Conservation (phyloP, 2,797 vertebrate species). For the Antrozous pallidus region DNA sequence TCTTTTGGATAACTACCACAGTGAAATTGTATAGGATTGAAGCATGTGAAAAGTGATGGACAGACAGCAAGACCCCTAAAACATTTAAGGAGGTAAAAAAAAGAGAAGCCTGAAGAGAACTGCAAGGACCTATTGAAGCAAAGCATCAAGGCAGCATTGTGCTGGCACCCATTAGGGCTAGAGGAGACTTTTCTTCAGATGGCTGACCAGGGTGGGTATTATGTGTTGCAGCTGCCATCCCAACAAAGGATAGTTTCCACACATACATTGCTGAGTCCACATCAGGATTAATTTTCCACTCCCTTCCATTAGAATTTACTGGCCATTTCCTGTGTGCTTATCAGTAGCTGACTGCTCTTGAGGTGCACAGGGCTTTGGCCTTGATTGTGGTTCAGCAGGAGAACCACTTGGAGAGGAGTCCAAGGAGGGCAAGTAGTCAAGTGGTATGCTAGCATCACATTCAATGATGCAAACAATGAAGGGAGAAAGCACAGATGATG, state of each 20-base stretch:
- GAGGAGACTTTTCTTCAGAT: not conserved
- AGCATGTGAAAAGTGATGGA: not conserved
- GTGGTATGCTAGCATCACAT: not conserved
- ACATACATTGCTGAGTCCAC: not conserved
- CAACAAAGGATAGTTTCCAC: not conserved
- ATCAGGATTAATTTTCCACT: not conserved
- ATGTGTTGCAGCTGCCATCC: not conserved
- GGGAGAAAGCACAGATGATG: not conserved
- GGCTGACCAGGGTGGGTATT: not conserved
- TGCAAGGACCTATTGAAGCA: not conserved
- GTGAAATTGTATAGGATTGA: not conserved
- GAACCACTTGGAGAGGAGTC: not conserved
- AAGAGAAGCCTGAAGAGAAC: not conserved
- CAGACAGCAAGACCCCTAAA: not conserved
- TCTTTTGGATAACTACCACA: not conserved
- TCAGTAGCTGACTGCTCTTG: not conserved
- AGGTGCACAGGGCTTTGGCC: not conserved
- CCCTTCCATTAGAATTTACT: not conserved
- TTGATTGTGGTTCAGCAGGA: not conserved
- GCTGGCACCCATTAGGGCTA: too few species aligned
- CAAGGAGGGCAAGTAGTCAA: not conserved
- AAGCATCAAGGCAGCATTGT: not conserved
- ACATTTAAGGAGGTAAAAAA: not conserved
- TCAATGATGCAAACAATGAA: not conserved
- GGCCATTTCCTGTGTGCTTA: not conserved